Percentiles rank a stretch among this genome's conserved stretches.
These are phyloP conservation scores for Andrena minutula DNA, from an alignment of 2,888 invertebrate species.

Conservation along the genomic window DNA sequence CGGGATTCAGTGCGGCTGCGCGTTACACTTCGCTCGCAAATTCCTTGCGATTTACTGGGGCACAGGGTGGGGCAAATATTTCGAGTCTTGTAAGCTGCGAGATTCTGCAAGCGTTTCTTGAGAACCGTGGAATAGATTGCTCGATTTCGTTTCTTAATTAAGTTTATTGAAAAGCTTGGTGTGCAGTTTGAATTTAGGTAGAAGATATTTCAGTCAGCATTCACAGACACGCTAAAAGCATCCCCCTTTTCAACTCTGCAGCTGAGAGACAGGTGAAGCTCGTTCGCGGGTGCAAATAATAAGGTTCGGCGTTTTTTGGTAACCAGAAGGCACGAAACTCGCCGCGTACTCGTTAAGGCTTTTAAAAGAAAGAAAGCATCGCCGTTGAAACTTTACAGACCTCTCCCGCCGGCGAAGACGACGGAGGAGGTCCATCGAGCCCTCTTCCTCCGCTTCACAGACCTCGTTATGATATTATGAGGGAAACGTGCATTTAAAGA, in stretches of 20 bases:
- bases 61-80: background rate
- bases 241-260: background rate
- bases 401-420: constrained; percentile 39
- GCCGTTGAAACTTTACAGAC: constrained; percentile 66
- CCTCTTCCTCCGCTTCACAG: constrained; percentile 40
- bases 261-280: background rate
- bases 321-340: constrained; percentile 39
- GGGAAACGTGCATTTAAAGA: constrained; percentile 67
- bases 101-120: background rate
- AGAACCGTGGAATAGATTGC: no score
- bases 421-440: constrained; percentile 46
- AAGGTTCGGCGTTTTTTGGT: constrained; percentile 56
- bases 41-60: constrained; percentile 5
- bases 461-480: constrained; percentile 72
- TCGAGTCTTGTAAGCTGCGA: background rate
- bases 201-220: background rate
- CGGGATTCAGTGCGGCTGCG: constrained; percentile 4
- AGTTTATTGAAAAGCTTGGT: background rate
- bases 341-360: constrained; percentile 64
- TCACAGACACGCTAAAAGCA: background rate
- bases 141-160: background rate
- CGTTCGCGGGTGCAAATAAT: constrained; percentile 60
- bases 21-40: constrained; percentile 1
- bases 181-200: background rate
- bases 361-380: constrained; percentile 68